phyloP scores from a whole-genome alignment of 2,888 invertebrate genomes.

The Orthosia incerta region DNA sequence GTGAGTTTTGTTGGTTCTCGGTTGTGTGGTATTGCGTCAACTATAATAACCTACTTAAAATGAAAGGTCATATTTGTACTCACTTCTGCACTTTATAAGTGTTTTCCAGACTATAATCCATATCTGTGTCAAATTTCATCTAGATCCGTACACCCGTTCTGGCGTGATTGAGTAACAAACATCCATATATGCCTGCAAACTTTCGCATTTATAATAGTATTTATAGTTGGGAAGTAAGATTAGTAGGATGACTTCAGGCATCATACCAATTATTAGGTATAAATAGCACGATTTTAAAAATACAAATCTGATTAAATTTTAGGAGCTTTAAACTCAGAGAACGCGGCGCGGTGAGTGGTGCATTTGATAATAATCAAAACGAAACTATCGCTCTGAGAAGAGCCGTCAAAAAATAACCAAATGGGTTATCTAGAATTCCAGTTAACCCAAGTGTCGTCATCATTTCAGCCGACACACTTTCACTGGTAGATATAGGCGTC shows the following conservation, averaged over 20 bases:
- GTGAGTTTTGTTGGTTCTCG: neutral
- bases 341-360: too few species aligned
- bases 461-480: neutral
- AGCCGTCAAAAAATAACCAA: neutral
- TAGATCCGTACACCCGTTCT: too few species aligned
- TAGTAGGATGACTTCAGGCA: neutral
- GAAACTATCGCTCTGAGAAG: neutral
- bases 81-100: too few species aligned
- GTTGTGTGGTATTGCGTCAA: neutral
- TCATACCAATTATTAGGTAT: neutral
- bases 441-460: neutral
- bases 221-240: too few species aligned
- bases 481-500: too few species aligned
- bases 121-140: too few species aligned
- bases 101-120: too few species aligned
- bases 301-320: neutral
- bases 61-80: neutral
- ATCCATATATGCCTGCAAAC: too few species aligned
- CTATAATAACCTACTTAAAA: slow-evolving; percentile 6
- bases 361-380: too few species aligned
- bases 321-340: neutral
- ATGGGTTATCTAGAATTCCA: too few species aligned
- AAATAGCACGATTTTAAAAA: neutral
- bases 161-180: too few species aligned
- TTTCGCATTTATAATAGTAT: too few species aligned